Evolutionary conservation across 2,797 vertebrate genomes (phyloP), one percentile per base, ranked within the genome.

Genomic region (Onychomys torridus): DNA sequence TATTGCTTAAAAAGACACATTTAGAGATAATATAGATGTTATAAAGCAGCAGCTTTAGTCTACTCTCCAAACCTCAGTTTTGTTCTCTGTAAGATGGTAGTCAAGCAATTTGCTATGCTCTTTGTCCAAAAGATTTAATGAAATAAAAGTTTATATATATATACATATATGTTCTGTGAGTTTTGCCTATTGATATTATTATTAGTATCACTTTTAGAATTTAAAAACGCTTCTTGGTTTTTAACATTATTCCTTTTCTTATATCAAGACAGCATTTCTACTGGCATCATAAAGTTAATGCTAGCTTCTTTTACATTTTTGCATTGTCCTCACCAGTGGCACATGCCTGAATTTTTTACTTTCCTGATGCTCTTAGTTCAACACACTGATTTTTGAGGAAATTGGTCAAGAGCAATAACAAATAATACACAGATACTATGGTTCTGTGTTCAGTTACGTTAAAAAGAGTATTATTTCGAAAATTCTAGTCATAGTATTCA

Each of bases 141-240:
- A 77, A 8, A 90, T 75, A 9, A 46, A 83, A 93, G 52, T 59
- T 40, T 49, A 43, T 67, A n/a, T n/a, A 46, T 46, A 46, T 46
- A 46, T 6, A 46, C 6, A 46, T 52, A 86, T 77, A 0, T 13
- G 14, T 2, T 87, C 32, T 32, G 0, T 92, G 6, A 90, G 69
- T 91, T 88, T 94, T 90, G 52, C 29, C 46, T 88, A 23, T 57
- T 69, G 37, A 2, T 57, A 63, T 65, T 95, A 71, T 46, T 67
- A 34, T 10, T 92, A 43, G 55, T 19, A 9, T 88, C 86, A 89
- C 23, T 84, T 94, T 96, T 91, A 61, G 52, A 77, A 89, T 57
- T 59, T 69, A 79, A 73, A 43, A 21, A 10, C 12, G 2, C 8
- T 7, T 76, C 63, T 82, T 71, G 32, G 79, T 25, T 92, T 89